phyloP scores from a whole-genome alignment of 1,140 invertebrate species.

The Thrips palmi region DNA sequence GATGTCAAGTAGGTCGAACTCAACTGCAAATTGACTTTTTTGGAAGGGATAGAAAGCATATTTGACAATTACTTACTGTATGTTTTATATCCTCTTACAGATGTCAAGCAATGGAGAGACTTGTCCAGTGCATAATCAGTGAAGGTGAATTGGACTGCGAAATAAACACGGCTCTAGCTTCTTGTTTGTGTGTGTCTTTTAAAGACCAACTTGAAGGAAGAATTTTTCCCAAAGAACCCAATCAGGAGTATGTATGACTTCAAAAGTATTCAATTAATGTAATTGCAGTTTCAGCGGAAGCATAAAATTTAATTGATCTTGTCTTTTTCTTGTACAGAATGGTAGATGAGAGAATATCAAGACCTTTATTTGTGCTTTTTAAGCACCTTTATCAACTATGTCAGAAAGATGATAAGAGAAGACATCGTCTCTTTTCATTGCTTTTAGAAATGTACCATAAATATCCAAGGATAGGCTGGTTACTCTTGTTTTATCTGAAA shows the following conservation, averaged over 20 bases:
- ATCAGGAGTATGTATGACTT: slow-evolving; percentile 10
- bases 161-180: slow-evolving; percentile 29
- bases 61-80: not conserved
- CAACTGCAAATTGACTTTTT: slow-evolving; percentile 2
- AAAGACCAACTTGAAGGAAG: slow-evolving; percentile 29
- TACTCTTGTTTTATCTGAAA: slow-evolving; percentile 73
- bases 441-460: slow-evolving; percentile 54
- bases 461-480: slow-evolving; percentile 60
- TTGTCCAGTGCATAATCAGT: slow-evolving; percentile 44
- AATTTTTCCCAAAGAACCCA: slow-evolving; percentile 27
- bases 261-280: slow-evolving; percentile 1
- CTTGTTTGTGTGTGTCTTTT: slow-evolving; percentile 29
- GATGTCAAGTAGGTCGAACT: slow-evolving; percentile 25
- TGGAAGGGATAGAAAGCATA: not conserved
- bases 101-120: slow-evolving; percentile 49
- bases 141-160: slow-evolving; percentile 43
- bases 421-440: slow-evolving; percentile 49
- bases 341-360: slow-evolving; percentile 56
- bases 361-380: slow-evolving; percentile 64
- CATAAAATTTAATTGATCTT: slow-evolving; percentile 5
- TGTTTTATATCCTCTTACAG: slow-evolving; percentile 18
- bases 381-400: slow-evolving; percentile 47
- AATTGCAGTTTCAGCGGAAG: not conserved
- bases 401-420: slow-evolving; percentile 57
- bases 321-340: slow-evolving; percentile 16